Base-by-base conservation (phyloP, 2,797 vertebrate species). In the Chaunax sp. region DNA sequence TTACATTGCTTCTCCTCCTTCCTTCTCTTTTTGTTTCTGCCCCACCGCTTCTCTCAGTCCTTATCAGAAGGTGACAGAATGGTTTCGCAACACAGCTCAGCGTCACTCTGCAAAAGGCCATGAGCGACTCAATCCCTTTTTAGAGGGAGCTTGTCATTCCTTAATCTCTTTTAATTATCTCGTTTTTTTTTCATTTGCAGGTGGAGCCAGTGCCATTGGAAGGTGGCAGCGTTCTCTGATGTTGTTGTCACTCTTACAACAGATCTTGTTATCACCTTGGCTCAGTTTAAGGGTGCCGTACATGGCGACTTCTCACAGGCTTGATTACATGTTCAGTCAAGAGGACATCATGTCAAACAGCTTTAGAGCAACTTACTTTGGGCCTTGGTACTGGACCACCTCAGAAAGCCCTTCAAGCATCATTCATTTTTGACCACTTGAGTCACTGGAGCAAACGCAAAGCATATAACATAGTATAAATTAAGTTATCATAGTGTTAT, bases 21-120 rank as follows among this genome's bases (percentile, higher is more conserved):
- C 23, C 44, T 49, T 9, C 28, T 25, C 35, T 35, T 65, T 75
- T 80, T 62, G 61, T 75, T 59, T 64, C 45, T 57, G 50, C 47
- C 56, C 68, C 71, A 51, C 53, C 69, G 4, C 51, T 54, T 64
- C 55, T 43, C 76, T 75, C 67, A 0, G 49, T 63, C 64, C 84
- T 84, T 89, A 87, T 87, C 82, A 79, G 78, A 72, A 77, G 71
- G 78, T 75, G 83, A 80, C 82, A 87, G 79, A 76, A 81, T 46
- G 72, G 62, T 84, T 78, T 78, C 46, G 22, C 71, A 40, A 69
- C 59, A 45, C 70, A 58, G 72, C 78, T 84, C 78, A 52, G 77
- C 74, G 73, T 77, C 65, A 41, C 47, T 74, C 50, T 28, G 46
- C 35, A 54, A 80, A 80, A 72, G 70, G 76, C 74, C 78, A 70